Conservation (phyloP, 2,888 invertebrate genomes). For the Dilophus febrilis region DNA sequence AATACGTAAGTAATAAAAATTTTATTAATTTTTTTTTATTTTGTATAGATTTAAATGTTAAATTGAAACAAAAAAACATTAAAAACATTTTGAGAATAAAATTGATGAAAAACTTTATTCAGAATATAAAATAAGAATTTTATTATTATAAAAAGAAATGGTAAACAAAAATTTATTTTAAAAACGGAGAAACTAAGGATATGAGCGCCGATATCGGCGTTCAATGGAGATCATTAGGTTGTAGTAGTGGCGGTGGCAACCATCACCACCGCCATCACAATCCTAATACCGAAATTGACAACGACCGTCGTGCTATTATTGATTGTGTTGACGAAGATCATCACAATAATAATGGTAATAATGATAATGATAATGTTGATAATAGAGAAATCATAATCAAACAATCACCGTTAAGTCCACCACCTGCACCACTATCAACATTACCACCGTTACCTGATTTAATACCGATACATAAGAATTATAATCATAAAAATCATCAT, state of each 20-base stretch:
- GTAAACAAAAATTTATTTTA: too few species aligned
- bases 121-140: too few species aligned
- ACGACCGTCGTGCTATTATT: too few species aligned
- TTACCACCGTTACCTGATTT: constrained; percentile 14
- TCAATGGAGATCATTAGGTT: constrained; percentile 4
- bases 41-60: too few species aligned
- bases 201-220: constrained; percentile 7
- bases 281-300: too few species aligned
- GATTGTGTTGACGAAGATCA: too few species aligned
- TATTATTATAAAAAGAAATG: too few species aligned
- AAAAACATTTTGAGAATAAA: too few species aligned
- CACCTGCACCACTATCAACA: constrained; percentile 8
- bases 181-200: neutral
- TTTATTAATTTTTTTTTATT: neutral
- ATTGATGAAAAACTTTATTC: too few species aligned
- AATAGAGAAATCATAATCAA: too few species aligned
- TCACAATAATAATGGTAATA: neutral
- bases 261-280: neutral
- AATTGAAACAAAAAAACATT: too few species aligned
- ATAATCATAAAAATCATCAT: neutral
- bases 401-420: constrained; percentile 4
- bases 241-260: constrained; percentile 2
- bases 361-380: too few species aligned
- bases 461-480: constrained; percentile 11
- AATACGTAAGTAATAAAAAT: neutral